Evolutionary conservation across 2,113 vertebrate genomes (phyloP).

Genomic region (Solea senegalensis): DNA sequence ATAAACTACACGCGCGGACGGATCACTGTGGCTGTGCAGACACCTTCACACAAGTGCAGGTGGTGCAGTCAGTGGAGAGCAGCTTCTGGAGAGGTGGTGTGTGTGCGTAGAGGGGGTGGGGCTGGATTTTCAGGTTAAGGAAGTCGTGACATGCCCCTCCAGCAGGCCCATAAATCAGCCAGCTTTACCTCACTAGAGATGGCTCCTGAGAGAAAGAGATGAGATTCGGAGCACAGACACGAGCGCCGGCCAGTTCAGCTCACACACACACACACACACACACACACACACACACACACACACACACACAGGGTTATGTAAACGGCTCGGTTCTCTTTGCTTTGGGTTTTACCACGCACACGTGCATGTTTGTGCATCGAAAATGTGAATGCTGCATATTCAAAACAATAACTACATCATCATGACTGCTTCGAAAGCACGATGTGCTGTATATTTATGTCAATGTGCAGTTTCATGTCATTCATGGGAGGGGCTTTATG

Average conservation of each 20-base stretch:
- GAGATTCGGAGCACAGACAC: constrained; percentile 13
- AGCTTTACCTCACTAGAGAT: constrained; percentile 45
- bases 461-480: neutral
- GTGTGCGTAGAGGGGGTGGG: neutral
- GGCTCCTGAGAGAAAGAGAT: constrained; percentile 43
- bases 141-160: constrained; percentile 77
- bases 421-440: neutral
- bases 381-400: constrained; percentile 52
- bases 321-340: constrained; percentile 40
- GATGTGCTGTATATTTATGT: too few species aligned
- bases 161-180: constrained; percentile 73
- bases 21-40: constrained; percentile 39
- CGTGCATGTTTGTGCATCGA: constrained; percentile 43
- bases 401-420: constrained; percentile 33
- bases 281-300: constrained; percentile 12
- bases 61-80: constrained; percentile 44
- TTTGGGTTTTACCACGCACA: constrained; percentile 38
- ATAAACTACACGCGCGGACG: constrained; percentile 31
- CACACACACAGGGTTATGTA: constrained; percentile 41
- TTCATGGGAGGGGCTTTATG: neutral
- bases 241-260: neutral
- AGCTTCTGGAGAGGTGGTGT: constrained; percentile 21
- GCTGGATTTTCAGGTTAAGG: constrained; percentile 71
- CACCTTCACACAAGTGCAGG: constrained; percentile 58
- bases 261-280: neutral